Percentiles rank a stretch among this genome's conserved stretches.
Conservation (phyloP, 2,797 vertebrate genomes). For the Pristis pectinata region DNA sequence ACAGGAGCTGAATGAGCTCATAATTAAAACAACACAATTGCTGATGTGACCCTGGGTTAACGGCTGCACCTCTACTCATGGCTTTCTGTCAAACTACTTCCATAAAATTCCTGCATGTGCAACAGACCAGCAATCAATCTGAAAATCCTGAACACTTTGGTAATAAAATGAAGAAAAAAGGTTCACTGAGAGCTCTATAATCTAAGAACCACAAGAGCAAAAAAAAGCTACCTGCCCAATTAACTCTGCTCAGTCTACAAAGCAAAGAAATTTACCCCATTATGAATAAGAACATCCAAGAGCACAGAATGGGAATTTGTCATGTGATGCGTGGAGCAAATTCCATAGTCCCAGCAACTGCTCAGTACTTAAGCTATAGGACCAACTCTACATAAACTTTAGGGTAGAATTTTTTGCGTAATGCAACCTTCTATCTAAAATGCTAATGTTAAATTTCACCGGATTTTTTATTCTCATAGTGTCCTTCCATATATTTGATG, state of each 20-base stretch:
- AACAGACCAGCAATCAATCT: constrained; percentile 13
- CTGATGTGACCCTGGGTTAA: constrained; percentile 27
- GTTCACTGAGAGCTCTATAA: background rate
- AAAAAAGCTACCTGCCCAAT: constrained; percentile 10
- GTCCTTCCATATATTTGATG: too few relatives aligned
- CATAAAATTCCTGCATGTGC: background rate
- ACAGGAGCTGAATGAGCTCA: constrained; percentile 23
- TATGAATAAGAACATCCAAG: background rate
- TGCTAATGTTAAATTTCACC: too few relatives aligned
- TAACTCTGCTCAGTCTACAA: background rate
- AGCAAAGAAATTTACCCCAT: background rate
- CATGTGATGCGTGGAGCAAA: background rate
- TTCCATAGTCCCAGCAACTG: background rate
- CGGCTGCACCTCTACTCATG: background rate
- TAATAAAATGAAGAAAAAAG: constrained; percentile 24
- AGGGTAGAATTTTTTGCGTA: too few relatives aligned
- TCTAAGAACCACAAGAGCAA: background rate
- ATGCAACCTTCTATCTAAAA: too few relatives aligned
- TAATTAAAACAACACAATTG: constrained; percentile 2
- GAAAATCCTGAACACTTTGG: background rate
- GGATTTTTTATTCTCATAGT: too few relatives aligned
- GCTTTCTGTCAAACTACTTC: constrained; percentile 8
- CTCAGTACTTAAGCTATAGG: background rate
- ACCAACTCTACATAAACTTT: background rate
- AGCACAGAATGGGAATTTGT: background rate